Evolutionary conservation across 2,888 invertebrate species (phyloP), one percentile per base, ranked within the genome.

Genomic region (Perithous albicinctus): DNA sequence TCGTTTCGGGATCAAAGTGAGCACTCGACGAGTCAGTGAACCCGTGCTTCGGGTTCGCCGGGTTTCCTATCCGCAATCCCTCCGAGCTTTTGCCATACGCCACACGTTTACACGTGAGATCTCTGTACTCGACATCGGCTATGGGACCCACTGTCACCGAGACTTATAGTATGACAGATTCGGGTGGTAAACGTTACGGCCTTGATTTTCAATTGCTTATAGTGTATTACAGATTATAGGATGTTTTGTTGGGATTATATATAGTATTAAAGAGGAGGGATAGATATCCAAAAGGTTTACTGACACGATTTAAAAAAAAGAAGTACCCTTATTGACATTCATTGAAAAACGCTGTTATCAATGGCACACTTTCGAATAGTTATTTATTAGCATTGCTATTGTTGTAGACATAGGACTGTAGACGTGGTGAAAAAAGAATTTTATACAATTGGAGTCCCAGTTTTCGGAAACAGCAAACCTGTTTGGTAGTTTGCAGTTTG

Each of bases 21-120:
- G 77, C 79, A 85, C 84, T 85, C 84, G 81, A 78, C 78, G 81
- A 85, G 81, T 83, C 81, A 78, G 74, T 85, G 84, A 85, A 83
- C 84, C 83, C 81, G 73, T 72, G 80, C 80, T 84, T 80, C 54
- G 72, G 77, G 84, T 80, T 83, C 78, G 82, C 79, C 78, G 78
- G 66, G 66, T 82, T 79, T 85, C 72, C 78, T 72, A 82, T 82
- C 80, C 72, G 46, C 76, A 54, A 56, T 43, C 61, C 61, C 41
- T 56, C 43, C 12, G 29, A 15, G 63, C 63, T 32, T 20, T 26
- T 26, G 29, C 15, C 51, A 23, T 20, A 8, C 32, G 18, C 18
- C 41, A 41, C 69, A 56, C 69, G 35, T n/a, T 69, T 63, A 23
- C 41, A 23, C 43, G 70, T 56, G 70, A 56, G 41, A 70, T 59